A percentile compares a stretch with the other conserved stretches of the same genome.
Conservation (phyloP, 2,888 invertebrate species). For the Drosophila flavopinicola region DNA sequence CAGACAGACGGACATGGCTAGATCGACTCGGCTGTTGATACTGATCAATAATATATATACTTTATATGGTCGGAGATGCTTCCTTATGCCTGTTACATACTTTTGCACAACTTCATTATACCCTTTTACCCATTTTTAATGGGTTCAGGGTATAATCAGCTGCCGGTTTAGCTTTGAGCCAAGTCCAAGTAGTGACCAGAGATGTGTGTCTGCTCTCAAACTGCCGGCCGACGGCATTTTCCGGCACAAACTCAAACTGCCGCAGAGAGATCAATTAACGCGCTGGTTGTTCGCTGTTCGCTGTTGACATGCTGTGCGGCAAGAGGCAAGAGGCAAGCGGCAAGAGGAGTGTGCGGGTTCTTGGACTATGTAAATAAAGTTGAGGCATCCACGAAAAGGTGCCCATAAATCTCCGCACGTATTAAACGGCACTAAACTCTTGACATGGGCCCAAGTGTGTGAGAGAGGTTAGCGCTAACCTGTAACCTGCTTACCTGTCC, state of each 20-base stretch:
- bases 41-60: too few species aligned
- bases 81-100: too few species aligned
- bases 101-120: too few species aligned
- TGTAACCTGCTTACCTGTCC: conserved; percentile 36
- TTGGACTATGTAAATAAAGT: conserved; percentile 66
- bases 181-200: too few species aligned
- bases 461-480: conserved; percentile 34
- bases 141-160: too few species aligned
- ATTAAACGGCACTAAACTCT: conserved; percentile 56
- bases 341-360: conserved; percentile 36
- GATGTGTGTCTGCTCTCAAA: conserved; percentile 88
- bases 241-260: conserved; percentile 85
- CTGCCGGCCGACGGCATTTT: conserved; percentile 86
- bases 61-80: too few species aligned
- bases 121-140: too few species aligned
- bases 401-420: conserved; percentile 63
- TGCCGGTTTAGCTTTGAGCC: conserved; percentile 87
- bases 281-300: too few species aligned
- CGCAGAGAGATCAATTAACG: conserved; percentile 76
- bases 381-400: conserved; percentile 49
- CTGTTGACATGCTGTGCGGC: conserved; percentile 68
- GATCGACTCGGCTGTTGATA: too few species aligned
- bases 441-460: conserved; percentile 22
- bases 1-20: too few species aligned
- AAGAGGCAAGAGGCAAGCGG: too few species aligned